Base-by-base conservation (phyloP, 2,113 vertebrate genomes). In the Leuciscus idus region DNA sequence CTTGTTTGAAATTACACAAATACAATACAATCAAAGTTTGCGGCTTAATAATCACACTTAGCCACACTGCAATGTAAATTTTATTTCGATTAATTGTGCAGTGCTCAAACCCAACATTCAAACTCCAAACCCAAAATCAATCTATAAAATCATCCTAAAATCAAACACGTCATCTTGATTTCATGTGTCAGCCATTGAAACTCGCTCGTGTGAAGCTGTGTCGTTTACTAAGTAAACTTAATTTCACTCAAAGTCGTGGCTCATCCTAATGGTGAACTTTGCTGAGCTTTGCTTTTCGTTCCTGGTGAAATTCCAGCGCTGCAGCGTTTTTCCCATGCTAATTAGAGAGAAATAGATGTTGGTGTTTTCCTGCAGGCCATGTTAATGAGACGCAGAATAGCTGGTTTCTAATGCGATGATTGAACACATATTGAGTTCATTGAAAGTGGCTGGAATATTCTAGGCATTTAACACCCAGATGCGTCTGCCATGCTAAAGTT, bases 321-420 rank as follows among this genome's bases (percentile, higher is more conserved):
- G 61, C 59, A 21, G 79, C n/a, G 1, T 81, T 66, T 26, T 46
- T 1, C 76, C 28, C 59, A 43, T 64, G 61, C 64, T 82, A 68
- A 82, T 68, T 21, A 82, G 81, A 70, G 46, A 52, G 81, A 82
- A 70, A 52, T 82, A 82, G 81, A 82, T 55, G 28, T 50, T 36
- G 80, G 43, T 66, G 81, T 81, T 70, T 81, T 82, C 81, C 81
- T 82, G 48, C 26, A 52, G 62, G 81, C 81, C 36, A 52, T 82
- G 81, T 77, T 77, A 77, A 77, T 77, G 75, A 77, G 28, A 68
- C 48, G 9, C 43, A 66, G 62, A 68, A 50, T 46, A 82, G 80
- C 62, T 23, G 43, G 8, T 68, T 50, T 82, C 80, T 33, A 82
- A 52, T 21, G 43, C 43, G 30, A 50, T 82, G 62, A 82, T 68